Percentiles rank a stretch among this genome's conserved stretches.
Conservation (phyloP, 2,888 invertebrate genomes). For the Trimorus sp. region DNA sequence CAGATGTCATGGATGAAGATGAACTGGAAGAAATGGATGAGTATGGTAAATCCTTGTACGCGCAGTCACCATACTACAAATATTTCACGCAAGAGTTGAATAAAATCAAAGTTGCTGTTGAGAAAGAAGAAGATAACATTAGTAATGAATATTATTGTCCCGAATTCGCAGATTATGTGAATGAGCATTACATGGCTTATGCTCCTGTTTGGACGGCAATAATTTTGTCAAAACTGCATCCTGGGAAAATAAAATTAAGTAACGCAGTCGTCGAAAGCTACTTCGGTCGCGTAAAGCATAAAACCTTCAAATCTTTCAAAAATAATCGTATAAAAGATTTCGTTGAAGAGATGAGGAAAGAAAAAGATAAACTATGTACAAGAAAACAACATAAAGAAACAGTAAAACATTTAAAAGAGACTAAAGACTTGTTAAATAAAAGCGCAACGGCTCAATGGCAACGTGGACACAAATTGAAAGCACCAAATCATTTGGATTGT, state of each 20-base stretch:
- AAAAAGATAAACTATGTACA: background rate
- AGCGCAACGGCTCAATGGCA: conserved; percentile 20
- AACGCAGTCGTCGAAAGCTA: conserved; percentile 24
- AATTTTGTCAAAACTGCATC: conserved; percentile 6
- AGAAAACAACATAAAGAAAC: conserved; percentile 6
- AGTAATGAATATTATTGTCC: conserved; percentile 17
- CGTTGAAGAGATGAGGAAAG: conserved; percentile 9
- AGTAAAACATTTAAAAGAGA: background rate
- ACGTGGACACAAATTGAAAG: conserved; percentile 7
- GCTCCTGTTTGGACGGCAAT: conserved; percentile 19
- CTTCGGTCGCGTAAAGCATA: conserved; percentile 19
- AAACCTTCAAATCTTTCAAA: conserved; percentile 10
- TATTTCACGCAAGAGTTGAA: background rate
- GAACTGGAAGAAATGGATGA: background rate
- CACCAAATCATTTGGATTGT: conserved; percentile 22
- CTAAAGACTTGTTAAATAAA: conserved; percentile 4
- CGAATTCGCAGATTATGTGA: conserved; percentile 6
- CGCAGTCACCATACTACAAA: conserved; percentile 16
- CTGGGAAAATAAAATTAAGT: background rate
- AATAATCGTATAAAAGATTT: conserved; percentile 17
- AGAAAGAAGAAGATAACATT: background rate
- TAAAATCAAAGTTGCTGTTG: background rate
- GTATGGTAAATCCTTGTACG: conserved; percentile 14
- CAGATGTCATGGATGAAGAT: background rate
- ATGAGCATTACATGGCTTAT: conserved; percentile 1